Conservation (phyloP, 2,113 vertebrate genomes). For the Gracilinanus agilis region DNA sequence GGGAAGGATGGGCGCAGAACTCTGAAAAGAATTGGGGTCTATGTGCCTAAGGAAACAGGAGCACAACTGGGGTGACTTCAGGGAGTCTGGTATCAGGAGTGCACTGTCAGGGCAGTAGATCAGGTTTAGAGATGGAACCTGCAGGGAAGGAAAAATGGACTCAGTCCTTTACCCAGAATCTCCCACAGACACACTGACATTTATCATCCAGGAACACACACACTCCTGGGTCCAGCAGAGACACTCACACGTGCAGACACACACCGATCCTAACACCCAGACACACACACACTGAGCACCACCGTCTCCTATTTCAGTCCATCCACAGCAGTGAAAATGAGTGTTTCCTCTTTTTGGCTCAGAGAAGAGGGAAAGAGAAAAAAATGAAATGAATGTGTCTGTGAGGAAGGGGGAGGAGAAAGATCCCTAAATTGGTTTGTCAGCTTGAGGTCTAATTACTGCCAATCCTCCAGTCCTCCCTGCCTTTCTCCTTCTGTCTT, state of each 20-base stretch:
- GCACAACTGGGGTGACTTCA: neutral
- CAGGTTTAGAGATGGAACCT: neutral
- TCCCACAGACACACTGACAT: neutral
- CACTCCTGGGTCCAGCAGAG: constrained; percentile 21
- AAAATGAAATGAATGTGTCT: constrained; percentile 51
- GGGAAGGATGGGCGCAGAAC: neutral
- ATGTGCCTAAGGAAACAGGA: neutral
- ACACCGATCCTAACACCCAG: constrained; percentile 9
- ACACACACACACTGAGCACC: constrained; percentile 31
- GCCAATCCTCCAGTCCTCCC: neutral
- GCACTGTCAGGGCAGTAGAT: neutral
- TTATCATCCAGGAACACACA: neutral
- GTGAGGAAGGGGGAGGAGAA: constrained; percentile 26
- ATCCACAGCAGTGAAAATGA: constrained; percentile 52
- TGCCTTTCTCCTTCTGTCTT: neutral
- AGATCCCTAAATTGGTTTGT: neutral
- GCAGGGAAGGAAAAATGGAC: neutral
- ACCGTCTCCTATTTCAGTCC: constrained; percentile 61
- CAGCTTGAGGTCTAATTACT: constrained; percentile 31
- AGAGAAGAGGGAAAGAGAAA: constrained; percentile 44
- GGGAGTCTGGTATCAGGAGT: constrained; percentile 11
- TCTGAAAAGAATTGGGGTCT: neutral
- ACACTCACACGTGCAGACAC: neutral
- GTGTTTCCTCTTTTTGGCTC: constrained; percentile 52
- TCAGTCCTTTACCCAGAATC: neutral